Conservation (phyloP, 2,113 vertebrate genomes). For the Campylomormyrus numenius region DNA sequence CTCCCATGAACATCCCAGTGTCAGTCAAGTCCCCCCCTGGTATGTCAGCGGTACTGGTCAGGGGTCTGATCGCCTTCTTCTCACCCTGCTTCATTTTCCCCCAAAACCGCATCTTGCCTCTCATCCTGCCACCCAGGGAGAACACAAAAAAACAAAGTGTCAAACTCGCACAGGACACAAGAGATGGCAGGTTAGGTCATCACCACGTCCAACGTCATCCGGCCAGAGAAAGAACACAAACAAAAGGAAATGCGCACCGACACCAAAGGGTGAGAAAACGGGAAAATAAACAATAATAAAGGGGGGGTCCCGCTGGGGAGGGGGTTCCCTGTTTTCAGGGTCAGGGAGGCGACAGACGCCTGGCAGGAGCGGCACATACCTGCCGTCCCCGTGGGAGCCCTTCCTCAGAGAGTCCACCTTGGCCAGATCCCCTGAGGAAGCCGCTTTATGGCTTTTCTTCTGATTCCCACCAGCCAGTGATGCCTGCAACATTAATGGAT, state of each 20-base stretch:
- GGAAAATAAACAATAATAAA: background rate
- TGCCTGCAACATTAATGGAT: constrained; percentile 55
- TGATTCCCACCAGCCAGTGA: constrained; percentile 58
- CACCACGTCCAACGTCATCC: background rate
- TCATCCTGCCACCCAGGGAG: constrained; percentile 60
- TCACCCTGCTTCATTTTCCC: constrained; percentile 79
- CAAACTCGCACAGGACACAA: background rate
- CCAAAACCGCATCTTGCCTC: constrained; percentile 91
- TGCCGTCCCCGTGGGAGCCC: constrained; percentile 66
- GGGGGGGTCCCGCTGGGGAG: background rate
- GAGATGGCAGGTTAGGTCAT: background rate
- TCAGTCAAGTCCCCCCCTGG: constrained; percentile 64
- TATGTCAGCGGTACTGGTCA: constrained; percentile 68
- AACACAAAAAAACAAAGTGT: constrained; percentile 5
- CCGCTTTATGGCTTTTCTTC: constrained; percentile 75
- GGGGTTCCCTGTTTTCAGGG: background rate
- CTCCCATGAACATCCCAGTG: constrained; percentile 60
- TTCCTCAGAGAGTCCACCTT: constrained; percentile 67
- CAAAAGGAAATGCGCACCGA: background rate
- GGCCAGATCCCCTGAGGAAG: constrained; percentile 83
- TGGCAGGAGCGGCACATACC: constrained; percentile 56
- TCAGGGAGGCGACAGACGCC: background rate
- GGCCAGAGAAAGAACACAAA: background rate
- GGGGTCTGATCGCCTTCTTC: constrained; percentile 73
- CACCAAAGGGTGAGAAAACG: background rate